Evolutionary conservation across 2,888 invertebrate genomes (phyloP), one percentile per base, ranked within the genome.

Genomic region (Tinea trinotella): DNA sequence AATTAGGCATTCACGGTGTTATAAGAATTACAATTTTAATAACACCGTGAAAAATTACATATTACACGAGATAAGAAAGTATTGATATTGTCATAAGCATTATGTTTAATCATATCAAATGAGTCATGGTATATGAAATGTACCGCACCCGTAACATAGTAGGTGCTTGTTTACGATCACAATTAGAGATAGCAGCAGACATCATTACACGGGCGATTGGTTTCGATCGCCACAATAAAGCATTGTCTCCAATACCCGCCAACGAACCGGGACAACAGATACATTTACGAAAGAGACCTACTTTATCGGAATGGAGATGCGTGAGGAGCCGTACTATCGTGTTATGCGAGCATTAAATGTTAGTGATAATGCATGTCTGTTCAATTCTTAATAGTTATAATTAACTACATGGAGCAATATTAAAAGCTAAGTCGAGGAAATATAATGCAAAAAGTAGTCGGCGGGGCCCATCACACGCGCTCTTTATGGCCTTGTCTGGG

Each of bases 131-230:
- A n/a, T n/a, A 18, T 48, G 48, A 50, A 50, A 24, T 50, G 13
- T 19, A 18, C 50, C 24, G 50, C 50, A 24, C 50, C 50, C 50
- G 50, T 50, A 22, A 24, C 24, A 50, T 24, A 50, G 50, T 19
- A 50, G 48, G 48, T 20, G 48, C 18, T 48, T 48, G 50, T 48
- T 48, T 48, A 57, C 56, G 56, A 56, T 56, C 34, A 54, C 56
- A 56, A 57, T 55, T 60, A 62, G 60, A 58, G 58, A 63, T 62
- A 62, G 57, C 57, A 58, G 56, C 54, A 56, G 53, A 53, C 57
- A 64, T 67, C 63, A 71, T 74, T 74, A 71, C 68, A 75, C 74
- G 77, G 70, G 56, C 68, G 71, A 75, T 72, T 77, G 70, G 62
- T 54, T 67, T 57, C 57, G 60, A 64, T 64, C 62, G 59, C 61